Conservation (phyloP, 1,140 invertebrate genomes). For the Drosophila carrolli region DNA sequence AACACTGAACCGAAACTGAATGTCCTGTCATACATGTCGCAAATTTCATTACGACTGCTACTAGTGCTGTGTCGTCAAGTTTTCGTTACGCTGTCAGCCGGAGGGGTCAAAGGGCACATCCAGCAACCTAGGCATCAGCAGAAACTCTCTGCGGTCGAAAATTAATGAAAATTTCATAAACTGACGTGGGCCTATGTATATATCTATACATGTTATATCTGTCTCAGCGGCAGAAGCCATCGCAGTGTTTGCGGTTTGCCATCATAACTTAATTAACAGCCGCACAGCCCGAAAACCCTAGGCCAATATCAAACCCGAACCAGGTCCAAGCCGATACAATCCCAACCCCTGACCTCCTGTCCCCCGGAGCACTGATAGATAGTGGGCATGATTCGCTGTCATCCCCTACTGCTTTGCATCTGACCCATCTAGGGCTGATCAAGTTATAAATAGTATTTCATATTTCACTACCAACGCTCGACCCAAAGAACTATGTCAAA, state of each 20-base stretch:
- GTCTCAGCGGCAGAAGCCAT: constrained; percentile 47
- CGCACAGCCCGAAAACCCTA: constrained; percentile 43
- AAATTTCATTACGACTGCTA: constrained; percentile 77
- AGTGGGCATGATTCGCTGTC: constrained; percentile 24
- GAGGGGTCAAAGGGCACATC: constrained; percentile 48
- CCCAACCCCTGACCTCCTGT: constrained; percentile 20
- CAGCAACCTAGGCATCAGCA: constrained; percentile 31
- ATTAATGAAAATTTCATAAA: constrained; percentile 83
- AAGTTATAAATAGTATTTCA: constrained; percentile 77
- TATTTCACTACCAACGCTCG: constrained; percentile 53
- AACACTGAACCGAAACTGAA: constrained; percentile 4
- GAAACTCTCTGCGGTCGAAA: constrained; percentile 77
- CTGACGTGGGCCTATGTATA: constrained; percentile 54
- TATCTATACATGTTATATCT: constrained; percentile 1
- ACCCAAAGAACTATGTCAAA: constrained; percentile 70
- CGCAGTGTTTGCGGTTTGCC: constrained; percentile 70
- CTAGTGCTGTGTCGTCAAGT: constrained; percentile 75
- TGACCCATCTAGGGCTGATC: constrained; percentile 56
- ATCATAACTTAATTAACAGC: constrained; percentile 83
- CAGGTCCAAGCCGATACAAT: constrained; percentile 10
- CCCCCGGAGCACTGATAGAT: constrained; percentile 37
- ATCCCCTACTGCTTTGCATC: constrained; percentile 44
- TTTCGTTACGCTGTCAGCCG: constrained; percentile 77
- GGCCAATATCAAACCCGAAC: constrained; percentile 33
- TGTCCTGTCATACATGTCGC: constrained; percentile 72